A percentile compares a stretch with the other conserved stretches of the same genome.
phyloP scores from a whole-genome alignment of 2,888 invertebrate genomes.

The Ectemnius lituratus region DNA sequence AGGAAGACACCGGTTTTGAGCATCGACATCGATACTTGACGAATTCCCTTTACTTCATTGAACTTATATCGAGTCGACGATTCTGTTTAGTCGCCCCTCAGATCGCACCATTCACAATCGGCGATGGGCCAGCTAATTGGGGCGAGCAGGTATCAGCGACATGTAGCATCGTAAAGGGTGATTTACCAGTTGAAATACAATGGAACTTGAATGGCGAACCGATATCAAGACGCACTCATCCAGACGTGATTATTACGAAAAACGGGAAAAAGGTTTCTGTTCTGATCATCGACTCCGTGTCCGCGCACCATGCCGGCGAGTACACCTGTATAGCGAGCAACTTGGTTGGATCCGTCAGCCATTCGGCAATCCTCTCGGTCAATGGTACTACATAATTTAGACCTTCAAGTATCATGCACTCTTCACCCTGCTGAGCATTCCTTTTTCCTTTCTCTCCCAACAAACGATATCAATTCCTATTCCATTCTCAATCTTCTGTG shows the following conservation, averaged over 20 bases:
- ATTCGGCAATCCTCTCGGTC: slow-evolving; percentile 80
- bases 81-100: slow-evolving; percentile 74
- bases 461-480: neutral
- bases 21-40: neutral
- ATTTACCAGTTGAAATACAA: slow-evolving; percentile 82
- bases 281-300: slow-evolving; percentile 80
- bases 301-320: slow-evolving; percentile 81
- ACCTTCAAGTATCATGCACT: slow-evolving; percentile 22
- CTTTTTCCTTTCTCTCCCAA: neutral
- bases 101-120: slow-evolving; percentile 80
- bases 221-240: slow-evolving; percentile 73
- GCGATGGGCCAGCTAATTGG: slow-evolving; percentile 81
- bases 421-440: neutral
- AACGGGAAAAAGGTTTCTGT: slow-evolving; percentile 84
- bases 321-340: slow-evolving; percentile 82
- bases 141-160: slow-evolving; percentile 82
- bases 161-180: slow-evolving; percentile 83
- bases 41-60: slow-evolving; percentile 38
- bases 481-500: neutral
- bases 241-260: slow-evolving; percentile 80
- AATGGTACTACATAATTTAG: slow-evolving; percentile 77
- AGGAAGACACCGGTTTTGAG: slow-evolving; percentile 34
- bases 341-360: slow-evolving; percentile 80
- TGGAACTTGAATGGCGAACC: slow-evolving; percentile 80
- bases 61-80: slow-evolving; percentile 56